Base-by-base conservation (phyloP, 2,888 invertebrate species). In the Acleris holmiana region DNA sequence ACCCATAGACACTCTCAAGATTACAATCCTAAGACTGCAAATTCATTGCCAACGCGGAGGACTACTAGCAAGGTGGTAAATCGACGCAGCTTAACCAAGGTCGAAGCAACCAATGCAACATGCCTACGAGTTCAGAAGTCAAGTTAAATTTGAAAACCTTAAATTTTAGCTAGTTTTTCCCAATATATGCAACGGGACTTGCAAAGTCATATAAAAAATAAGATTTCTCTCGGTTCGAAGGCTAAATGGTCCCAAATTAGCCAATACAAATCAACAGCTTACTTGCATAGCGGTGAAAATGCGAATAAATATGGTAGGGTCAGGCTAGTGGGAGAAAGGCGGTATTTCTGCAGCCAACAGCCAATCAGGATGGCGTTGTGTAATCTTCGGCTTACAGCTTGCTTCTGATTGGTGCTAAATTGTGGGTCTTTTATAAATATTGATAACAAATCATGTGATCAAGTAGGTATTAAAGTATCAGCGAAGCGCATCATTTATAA, bases 281-380 rank as follows among this genome's bases (percentile, higher is more conserved):
- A 35, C 44, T 44, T 44, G 44, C 44, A 44, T 44, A 44, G 6
- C 7, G 44, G n/a, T 6, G 5, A 17, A 44, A 44, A 44, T 44
- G 44, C n/a, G 17, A 44, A 44, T 44, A 44, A 44, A 7, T 19
- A 10, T 7, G 47, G 17, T 19, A 19, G 50, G 18, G 4, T 29
- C 23, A n/a, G 47, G 47, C 21, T 58, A 58, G 64, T 54, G 64
- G 64, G 58, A 64, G 64, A 64, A 64, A 64, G 64, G 64, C 63
- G 63, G 53, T 44, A n/a, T 10, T 53, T 41, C 35, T 58, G 53
- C 41, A 64, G 29, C 7, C 51, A 40, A 35, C 18, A 17, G 46
- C 51, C 58, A 64, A 64, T 64, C 47, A 53, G 41, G 53, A 18
- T 19, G 21, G 15, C 29, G 13, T 48, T 47, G 21, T 40, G 41